phyloP scores from a whole-genome alignment of 1,140 invertebrate species.

The Thaumetopoea pityocampa region DNA sequence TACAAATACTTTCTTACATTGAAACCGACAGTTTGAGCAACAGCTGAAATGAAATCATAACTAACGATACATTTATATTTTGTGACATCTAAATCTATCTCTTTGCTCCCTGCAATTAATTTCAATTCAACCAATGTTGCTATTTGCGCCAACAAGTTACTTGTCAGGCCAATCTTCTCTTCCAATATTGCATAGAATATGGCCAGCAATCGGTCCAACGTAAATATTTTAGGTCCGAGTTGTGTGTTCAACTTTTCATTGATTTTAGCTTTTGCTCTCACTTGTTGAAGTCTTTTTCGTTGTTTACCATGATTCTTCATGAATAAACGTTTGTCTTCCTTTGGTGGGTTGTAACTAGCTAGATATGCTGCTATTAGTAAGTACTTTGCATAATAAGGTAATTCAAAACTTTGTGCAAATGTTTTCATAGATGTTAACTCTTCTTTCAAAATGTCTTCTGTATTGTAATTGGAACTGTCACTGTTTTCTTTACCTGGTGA shows the following conservation, averaged over 20 bases:
- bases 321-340: constrained; percentile 89
- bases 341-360: constrained; percentile 92
- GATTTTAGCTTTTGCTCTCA: constrained; percentile 76
- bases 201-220: constrained; percentile 88
- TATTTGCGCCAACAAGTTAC: constrained; percentile 87
- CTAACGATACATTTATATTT: constrained; percentile 86
- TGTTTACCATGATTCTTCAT: constrained; percentile 84
- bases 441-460: constrained; percentile 59
- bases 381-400: constrained; percentile 93
- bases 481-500: constrained; percentile 50
- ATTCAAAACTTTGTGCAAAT: constrained; percentile 83
- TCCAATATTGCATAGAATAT: constrained; percentile 95
- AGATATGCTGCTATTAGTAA: constrained; percentile 92
- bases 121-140: constrained; percentile 85
- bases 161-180: constrained; percentile 88
- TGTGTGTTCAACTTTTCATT: constrained; percentile 77
- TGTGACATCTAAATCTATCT: constrained; percentile 77
- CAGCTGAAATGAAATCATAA: constrained; percentile 81
- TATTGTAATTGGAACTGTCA: constrained; percentile 33
- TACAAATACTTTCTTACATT: constrained; percentile 85
- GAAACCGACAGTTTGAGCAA: constrained; percentile 84
- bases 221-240: constrained; percentile 88
- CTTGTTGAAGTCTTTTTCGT: constrained; percentile 77
- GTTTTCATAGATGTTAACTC: constrained; percentile 73
- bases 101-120: constrained; percentile 79